A percentile compares a stretch with the other conserved stretches of the same genome.
These are phyloP conservation scores for Acleris sparsana DNA, from an alignment of 2,888 invertebrate species.

Conservation along the genomic window DNA sequence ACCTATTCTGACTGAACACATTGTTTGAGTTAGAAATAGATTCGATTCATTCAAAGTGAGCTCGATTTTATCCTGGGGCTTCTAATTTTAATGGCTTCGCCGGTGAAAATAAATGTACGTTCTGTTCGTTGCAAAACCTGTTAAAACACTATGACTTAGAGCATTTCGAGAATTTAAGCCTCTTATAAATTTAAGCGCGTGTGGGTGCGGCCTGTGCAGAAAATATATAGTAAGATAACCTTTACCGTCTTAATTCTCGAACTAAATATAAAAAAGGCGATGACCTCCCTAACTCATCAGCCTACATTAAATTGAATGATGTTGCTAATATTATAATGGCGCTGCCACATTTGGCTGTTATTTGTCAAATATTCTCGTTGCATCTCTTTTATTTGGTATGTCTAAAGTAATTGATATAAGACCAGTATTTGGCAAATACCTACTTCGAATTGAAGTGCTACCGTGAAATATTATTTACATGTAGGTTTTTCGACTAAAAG, in stretches of 20 bases:
- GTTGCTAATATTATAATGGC: not conserved
- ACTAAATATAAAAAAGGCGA: constrained; percentile 9
- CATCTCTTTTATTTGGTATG: too few species aligned
- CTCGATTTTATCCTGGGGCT: constrained; percentile 31
- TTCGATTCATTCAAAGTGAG: constrained; percentile 32
- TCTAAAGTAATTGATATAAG: too few species aligned
- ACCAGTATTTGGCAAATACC: too few species aligned
- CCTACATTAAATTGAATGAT: not conserved
- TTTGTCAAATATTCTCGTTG: too few species aligned
- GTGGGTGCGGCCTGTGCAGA: constrained; percentile 8
- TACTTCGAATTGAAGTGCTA: too few species aligned
- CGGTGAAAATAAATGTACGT: constrained; percentile 27
- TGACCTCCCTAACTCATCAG: constrained; percentile 11
- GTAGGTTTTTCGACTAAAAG: not conserved
- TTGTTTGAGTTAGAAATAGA: constrained; percentile 31
- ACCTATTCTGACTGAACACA: constrained; percentile 20
- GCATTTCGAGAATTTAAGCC: constrained; percentile 9
- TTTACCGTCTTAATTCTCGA: constrained; percentile 16
- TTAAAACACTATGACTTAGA: constrained; percentile 14
- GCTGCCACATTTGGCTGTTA: too few species aligned
- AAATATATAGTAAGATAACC: constrained; percentile 7
- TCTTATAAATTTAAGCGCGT: constrained; percentile 1
- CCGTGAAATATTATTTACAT: too few species aligned
- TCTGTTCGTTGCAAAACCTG: constrained; percentile 17
- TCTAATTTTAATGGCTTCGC: constrained; percentile 26